phyloP scores from a whole-genome alignment of 2,797 vertebrate genomes.

The Naso thynnoides region DNA sequence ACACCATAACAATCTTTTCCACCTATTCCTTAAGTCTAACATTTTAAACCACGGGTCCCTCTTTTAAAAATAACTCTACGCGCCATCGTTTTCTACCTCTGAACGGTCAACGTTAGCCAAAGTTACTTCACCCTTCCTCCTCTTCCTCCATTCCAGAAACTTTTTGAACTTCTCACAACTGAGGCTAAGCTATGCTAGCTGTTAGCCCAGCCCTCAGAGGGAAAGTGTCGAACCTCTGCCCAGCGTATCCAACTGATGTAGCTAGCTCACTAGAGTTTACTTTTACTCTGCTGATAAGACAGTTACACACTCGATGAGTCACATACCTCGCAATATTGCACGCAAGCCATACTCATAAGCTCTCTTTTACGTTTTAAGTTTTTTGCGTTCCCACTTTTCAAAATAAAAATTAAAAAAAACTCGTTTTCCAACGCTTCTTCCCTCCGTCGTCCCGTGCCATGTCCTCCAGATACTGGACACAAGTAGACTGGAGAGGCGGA shows the following conservation, averaged over 20 bases:
- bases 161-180: slow-evolving; percentile 79
- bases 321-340: slow-evolving; percentile 68
- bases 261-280: slow-evolving; percentile 46
- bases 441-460: slow-evolving; percentile 71
- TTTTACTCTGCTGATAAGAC: slow-evolving; percentile 1
- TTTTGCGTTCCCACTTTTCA: no score
- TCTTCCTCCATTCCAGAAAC: slow-evolving; percentile 76
- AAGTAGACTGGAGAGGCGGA: slow-evolving; percentile 79
- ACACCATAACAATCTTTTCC: background rate
- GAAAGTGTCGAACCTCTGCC: slow-evolving; percentile 49
- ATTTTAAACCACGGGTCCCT: accelerated
- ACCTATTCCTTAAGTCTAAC: accelerated
- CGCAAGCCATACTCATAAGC: slow-evolving; percentile 6
- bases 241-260: slow-evolving; percentile 54
- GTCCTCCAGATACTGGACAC: slow-evolving; percentile 79
- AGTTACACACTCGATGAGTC: background rate
- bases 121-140: slow-evolving; percentile 33
- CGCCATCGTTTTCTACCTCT: background rate
- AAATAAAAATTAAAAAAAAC: slow-evolving; percentile 46
- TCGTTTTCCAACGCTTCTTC: slow-evolving; percentile 57
- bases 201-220: slow-evolving; percentile 67
- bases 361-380: background rate
- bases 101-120: background rate
- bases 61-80: background rate
- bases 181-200: slow-evolving; percentile 54